phyloP scores from a whole-genome alignment of 2,888 invertebrate species.

The Drosophila nigricruria region DNA sequence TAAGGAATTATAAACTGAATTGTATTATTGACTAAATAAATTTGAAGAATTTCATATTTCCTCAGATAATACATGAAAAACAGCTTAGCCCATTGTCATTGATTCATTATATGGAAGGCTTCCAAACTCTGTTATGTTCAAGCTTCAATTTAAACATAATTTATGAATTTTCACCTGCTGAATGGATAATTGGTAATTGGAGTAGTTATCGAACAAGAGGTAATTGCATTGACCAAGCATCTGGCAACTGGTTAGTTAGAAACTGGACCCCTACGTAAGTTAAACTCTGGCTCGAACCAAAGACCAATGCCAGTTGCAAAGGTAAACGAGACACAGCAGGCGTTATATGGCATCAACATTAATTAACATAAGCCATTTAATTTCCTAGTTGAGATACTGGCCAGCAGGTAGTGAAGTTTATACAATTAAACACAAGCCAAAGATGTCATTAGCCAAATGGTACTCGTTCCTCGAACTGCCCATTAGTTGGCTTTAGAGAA shows the following conservation, averaged over 20 bases:
- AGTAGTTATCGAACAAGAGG: not conserved
- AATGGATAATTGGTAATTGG: not conserved
- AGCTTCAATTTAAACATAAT: not conserved
- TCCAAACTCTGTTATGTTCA: not conserved
- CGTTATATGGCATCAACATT: slow-evolving; percentile 23
- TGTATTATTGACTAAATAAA: too few species aligned
- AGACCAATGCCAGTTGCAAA: slow-evolving; percentile 34
- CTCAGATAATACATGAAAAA: too few species aligned
- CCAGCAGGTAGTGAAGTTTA: slow-evolving; percentile 31
- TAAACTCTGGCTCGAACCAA: not conserved
- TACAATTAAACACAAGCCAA: slow-evolving; percentile 62
- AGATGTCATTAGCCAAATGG: slow-evolving; percentile 64
- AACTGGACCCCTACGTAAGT: not conserved
- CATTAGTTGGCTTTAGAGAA: slow-evolving; percentile 40
- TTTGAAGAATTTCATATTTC: too few species aligned
- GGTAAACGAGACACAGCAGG: slow-evolving; percentile 13
- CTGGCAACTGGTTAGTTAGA: not conserved
- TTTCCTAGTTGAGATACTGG: slow-evolving; percentile 44
- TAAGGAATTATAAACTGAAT: too few species aligned
- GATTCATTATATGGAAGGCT: not conserved
- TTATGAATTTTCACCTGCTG: not conserved
- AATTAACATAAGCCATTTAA: slow-evolving; percentile 42
- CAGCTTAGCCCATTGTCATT: too few species aligned
- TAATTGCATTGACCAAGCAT: not conserved
- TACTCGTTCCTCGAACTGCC: slow-evolving; percentile 35